Evolutionary conservation across 2,113 vertebrate genomes (phyloP).

Genomic region (Grammomys surdaster): DNA sequence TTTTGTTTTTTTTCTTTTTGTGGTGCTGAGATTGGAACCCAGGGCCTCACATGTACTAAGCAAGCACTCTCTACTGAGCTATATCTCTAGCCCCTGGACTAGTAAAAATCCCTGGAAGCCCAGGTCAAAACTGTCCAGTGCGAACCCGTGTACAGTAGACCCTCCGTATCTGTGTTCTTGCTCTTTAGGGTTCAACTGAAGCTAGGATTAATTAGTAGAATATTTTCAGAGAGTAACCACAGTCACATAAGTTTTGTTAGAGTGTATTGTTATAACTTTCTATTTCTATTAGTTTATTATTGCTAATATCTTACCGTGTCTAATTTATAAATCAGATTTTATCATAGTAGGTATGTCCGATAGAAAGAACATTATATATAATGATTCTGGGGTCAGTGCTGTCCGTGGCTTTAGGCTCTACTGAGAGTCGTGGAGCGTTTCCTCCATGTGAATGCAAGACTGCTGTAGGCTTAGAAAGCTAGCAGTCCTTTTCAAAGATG

Average conservation of each 20-base stretch:
- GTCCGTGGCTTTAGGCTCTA: not conserved
- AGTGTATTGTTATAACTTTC: not conserved
- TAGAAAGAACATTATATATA: not conserved
- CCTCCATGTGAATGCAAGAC: not conserved
- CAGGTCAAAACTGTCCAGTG: not conserved
- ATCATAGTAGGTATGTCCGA: not conserved
- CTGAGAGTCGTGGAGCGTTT: not conserved
- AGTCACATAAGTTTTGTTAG: not conserved
- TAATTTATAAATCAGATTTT: not conserved
- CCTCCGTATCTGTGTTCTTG: not conserved
- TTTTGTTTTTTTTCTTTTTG: rapidly evolving
- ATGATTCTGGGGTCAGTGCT: not conserved
- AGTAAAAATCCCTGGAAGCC: not conserved
- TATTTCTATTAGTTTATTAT: not conserved
- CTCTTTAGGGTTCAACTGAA: not conserved
- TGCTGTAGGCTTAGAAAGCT: not conserved
- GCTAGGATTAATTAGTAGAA: not conserved
- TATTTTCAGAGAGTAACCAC: not conserved
- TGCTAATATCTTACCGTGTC: not conserved
- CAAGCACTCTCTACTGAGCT: not conserved
- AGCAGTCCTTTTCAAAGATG: not conserved
- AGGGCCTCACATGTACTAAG: not conserved
- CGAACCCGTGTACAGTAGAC: not conserved
- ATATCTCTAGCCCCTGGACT: not conserved
- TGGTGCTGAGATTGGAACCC: not conserved